Base-by-base conservation (phyloP, 2,797 vertebrate genomes). In the Mastacembelus armatus region DNA sequence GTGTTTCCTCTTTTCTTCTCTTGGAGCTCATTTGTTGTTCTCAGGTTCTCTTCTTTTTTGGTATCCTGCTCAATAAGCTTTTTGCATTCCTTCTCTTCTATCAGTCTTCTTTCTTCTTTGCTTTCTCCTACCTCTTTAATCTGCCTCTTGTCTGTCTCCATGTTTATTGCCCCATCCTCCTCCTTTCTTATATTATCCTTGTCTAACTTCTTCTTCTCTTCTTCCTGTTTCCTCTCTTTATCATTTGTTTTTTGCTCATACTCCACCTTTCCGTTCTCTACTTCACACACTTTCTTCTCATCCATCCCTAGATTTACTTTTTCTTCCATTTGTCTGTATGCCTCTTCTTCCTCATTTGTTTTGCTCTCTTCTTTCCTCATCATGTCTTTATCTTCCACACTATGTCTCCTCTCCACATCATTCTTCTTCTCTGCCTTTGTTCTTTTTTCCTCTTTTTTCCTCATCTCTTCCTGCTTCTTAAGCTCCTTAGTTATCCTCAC, bases 181-280 rank as follows among this genome's bases (percentile, higher is more conserved):
- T 16, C 58, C 29, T 5, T 47, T 24, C 7, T n/a, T 18, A 27
- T 42, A n/a, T 22, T n/a, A 16, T 52, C 26, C 32, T 38, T 27
- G 15, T 48, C 15, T 16, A 14, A 7, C 0, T 3, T 14, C 15
- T 40, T 21, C 7, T 44, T 43, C n/a, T 54, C 24, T 4, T 63
- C 51, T 10, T 45, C 27, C 5, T 19, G 32, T 8, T 19, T 39
- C 7, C 40, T 35, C 8, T 51, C 15, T 33, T 48, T 7, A 39
- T 59, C 32, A 8, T 38, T 35, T 45, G 10, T 22, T 79, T 71
- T 48, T 24, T 27, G 26, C 33, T 63, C 26, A 4, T 16, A 0
- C 18, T 43, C 47, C 16, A n/a, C 10, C 2, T n/a, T 35, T 44
- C 21, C 30, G 16, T 18, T 16, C 6, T 69, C 10, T 39, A 11